These are phyloP conservation scores for Lucifuga dentata DNA, from an alignment of 2,113 vertebrate genomes.

Conservation along the genomic window DNA sequence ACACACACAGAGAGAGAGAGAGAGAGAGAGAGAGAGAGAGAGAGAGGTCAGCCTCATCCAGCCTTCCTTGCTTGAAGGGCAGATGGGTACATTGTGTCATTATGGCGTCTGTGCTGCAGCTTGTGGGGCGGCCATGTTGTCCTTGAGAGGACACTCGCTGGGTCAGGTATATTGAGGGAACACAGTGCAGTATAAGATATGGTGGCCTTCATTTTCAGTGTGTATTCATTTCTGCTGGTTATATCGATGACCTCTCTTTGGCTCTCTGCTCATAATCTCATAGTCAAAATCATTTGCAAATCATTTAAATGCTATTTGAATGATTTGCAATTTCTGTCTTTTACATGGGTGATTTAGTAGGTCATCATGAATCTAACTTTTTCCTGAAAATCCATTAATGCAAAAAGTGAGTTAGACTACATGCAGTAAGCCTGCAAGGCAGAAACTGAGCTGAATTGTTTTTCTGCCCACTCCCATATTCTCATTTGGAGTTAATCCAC, in stretches of 20 bases:
- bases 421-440: conserved; percentile 45
- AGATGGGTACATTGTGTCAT: conserved; percentile 80
- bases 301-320: conserved; percentile 35
- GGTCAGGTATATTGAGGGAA: conserved; percentile 57
- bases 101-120: conserved; percentile 65
- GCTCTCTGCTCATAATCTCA: neutral
- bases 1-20: conserved; percentile 14
- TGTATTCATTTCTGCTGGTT: conserved; percentile 19
- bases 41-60: conserved; percentile 62
- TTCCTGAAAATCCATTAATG: conserved; percentile 36
- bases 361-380: conserved; percentile 3
- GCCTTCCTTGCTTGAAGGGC: conserved; percentile 74
- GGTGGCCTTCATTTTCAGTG: neutral
- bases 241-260: neutral
- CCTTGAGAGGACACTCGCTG: conserved; percentile 73
- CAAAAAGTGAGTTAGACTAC: conserved; percentile 49
- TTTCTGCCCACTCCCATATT: conserved; percentile 53
- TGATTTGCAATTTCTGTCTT: conserved; percentile 34
- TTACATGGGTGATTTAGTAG: conserved; percentile 37
- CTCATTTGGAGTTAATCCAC: conserved; percentile 60
- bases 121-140: conserved; percentile 70
- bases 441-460: conserved; percentile 54
- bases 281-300: conserved; percentile 5
- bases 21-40: too few relatives aligned
- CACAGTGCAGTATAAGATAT: conserved; percentile 1